Base-by-base conservation (phyloP, 2,888 invertebrate genomes). In the Andrena bucephala region DNA sequence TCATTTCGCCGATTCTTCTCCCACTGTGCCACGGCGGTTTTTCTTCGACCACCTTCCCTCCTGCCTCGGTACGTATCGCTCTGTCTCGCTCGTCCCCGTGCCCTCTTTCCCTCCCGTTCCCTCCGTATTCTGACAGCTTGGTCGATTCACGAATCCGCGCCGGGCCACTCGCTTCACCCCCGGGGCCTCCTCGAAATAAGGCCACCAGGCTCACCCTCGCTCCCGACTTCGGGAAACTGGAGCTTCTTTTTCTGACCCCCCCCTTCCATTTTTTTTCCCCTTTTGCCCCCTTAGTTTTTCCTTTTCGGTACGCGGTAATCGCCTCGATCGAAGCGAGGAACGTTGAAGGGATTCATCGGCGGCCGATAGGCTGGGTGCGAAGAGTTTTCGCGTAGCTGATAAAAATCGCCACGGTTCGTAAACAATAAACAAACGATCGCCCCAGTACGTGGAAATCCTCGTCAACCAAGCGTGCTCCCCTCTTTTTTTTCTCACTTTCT, bases 91-190 rank as follows among this genome's bases (percentile, higher is more conserved):
- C 72, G 27, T 66, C 54, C 54, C 57, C 67, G 42, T 83, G 74
- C 73, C 54, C 77, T 68, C 71, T 67, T 65, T 77, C 73, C 54
- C 50, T 76, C 77, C 60, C 71, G 27, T 70, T 73, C 75, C 68
- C 82, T 68, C 87, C 81, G 72, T 77, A 67, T 77, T 83, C 89
- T 90, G 89, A 91, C 91, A 92, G 91, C 89, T 92, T 92, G 91
- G 91, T 92, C 92, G 92, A 92, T 91, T 92, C 90, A 89, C 89
- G 84, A 89, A 87, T 88, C 85, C 85, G 86, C 85, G 86, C 89
- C 85, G 89, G 90, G 86, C 82, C 84, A 82, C 85, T 87, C 87
- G 86, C 89, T 87, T 86, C 89, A 91, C 86, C 90, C 91, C 90
- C 89, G 27, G 57, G 91, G 89, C 84, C 85, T 84, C 88, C 87